These are phyloP conservation scores for Calephelis nemesis DNA, from an alignment of 1,140 invertebrate genomes.

Conservation along the genomic window DNA sequence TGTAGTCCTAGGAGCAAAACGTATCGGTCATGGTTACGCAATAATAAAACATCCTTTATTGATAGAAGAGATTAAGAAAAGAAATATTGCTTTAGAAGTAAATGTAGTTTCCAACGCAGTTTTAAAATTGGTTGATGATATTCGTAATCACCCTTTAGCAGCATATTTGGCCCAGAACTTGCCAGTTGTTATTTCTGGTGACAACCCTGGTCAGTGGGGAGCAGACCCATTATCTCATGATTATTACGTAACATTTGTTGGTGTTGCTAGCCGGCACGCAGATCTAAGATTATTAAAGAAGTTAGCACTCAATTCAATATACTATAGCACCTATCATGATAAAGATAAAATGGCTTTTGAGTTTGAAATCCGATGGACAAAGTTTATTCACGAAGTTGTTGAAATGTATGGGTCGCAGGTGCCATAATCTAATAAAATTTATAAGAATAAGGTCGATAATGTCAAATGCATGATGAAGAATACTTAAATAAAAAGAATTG, in stretches of 20 bases:
- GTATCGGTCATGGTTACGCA: slow-evolving; percentile 84
- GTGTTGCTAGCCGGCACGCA: slow-evolving; percentile 84
- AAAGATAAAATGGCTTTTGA: slow-evolving; percentile 61
- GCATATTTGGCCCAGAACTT: slow-evolving; percentile 82
- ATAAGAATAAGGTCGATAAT: too few relatives aligned
- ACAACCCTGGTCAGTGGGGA: slow-evolving; percentile 90
- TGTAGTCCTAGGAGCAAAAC: slow-evolving; percentile 85
- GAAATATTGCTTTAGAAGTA: slow-evolving; percentile 87
- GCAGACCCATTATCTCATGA: slow-evolving; percentile 88
- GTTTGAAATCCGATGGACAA: slow-evolving; percentile 64
- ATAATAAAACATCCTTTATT: slow-evolving; percentile 88
- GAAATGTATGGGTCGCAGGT: too few relatives aligned
- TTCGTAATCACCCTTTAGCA: slow-evolving; percentile 90
- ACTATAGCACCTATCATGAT: slow-evolving; percentile 77
- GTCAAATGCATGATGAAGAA: too few relatives aligned
- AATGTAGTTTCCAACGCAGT: slow-evolving; percentile 91
- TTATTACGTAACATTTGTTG: slow-evolving; percentile 91
- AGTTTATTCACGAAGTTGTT: slow-evolving; percentile 45
- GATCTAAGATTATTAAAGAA: slow-evolving; percentile 89
- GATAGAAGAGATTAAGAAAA: slow-evolving; percentile 80
- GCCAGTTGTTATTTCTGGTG: slow-evolving; percentile 83
- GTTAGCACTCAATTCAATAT: slow-evolving; percentile 88
- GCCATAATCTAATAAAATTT: too few relatives aligned
- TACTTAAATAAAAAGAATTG: too few relatives aligned
- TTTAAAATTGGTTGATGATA: slow-evolving; percentile 86